Conservation (phyloP, 2,113 vertebrate genomes). For the Nematolebias whitei region DNA sequence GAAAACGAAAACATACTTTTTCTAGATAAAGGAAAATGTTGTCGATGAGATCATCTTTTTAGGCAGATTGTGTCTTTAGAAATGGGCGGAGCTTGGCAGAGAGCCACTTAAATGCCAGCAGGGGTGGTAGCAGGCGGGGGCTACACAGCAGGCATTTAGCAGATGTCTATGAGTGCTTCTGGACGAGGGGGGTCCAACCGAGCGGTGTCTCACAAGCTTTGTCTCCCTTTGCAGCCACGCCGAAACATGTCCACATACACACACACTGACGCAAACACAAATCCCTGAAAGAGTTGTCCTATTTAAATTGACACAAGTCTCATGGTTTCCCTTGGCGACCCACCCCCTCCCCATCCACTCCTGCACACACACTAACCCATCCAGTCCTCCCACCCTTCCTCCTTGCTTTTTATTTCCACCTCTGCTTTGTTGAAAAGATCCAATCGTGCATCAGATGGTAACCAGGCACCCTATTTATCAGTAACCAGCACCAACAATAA, state of each 20-base stretch:
- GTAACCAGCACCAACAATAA: constrained; percentile 77
- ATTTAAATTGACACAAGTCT: constrained; percentile 71
- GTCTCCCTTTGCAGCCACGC: neutral
- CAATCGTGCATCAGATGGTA: constrained; percentile 69
- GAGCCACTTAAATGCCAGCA: constrained; percentile 45
- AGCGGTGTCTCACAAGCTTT: constrained; percentile 50
- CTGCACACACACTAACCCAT: neutral
- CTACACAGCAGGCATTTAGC: constrained; percentile 52
- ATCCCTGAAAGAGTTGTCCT: constrained; percentile 47
- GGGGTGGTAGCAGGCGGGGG: constrained; percentile 36
- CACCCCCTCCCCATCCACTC: neutral
- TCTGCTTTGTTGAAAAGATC: constrained; percentile 69
- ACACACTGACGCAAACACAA: constrained; percentile 36
- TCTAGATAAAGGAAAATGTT: neutral
- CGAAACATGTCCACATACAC: constrained; percentile 3
- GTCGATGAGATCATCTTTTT: constrained; percentile 25
- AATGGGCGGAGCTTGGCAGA: constrained; percentile 36
- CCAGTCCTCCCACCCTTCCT: neutral
- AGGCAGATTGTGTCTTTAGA: constrained; percentile 2
- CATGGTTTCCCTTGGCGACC: constrained; percentile 66
- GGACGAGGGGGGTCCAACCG: constrained; percentile 31
- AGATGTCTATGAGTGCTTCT: constrained; percentile 42
- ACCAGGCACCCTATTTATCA: constrained; percentile 80
- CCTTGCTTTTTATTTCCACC: neutral
- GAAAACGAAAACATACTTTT: neutral